Evolutionary conservation across 2,888 invertebrate species (phyloP).

Genomic region (Thymelicus lineola): DNA sequence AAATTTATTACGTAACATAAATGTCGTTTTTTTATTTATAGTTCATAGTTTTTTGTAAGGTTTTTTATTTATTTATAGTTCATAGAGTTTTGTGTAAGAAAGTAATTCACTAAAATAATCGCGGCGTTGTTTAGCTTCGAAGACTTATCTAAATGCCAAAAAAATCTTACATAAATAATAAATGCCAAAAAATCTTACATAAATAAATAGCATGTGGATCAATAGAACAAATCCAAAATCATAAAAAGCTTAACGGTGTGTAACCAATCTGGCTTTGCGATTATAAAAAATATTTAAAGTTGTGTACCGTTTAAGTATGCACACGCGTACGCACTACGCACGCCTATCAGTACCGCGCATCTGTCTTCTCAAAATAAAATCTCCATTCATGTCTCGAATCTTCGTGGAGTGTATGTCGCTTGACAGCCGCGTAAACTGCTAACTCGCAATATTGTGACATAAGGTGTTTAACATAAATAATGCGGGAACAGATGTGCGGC

Average conservation of each 20-base stretch:
- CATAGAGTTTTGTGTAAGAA: no score
- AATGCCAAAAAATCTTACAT: no score
- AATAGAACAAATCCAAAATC: not conserved
- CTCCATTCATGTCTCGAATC: constrained; percentile 54
- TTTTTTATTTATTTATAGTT: no score
- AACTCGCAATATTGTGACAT: constrained; percentile 84
- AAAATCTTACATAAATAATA: no score
- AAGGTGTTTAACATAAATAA: constrained; percentile 86
- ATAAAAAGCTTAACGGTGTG: not conserved
- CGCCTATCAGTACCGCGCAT: constrained; percentile 37
- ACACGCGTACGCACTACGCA: constrained; percentile 4
- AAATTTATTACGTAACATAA: no score
- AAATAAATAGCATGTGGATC: not conserved
- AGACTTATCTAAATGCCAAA: no score
- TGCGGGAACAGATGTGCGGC: constrained; percentile 80
- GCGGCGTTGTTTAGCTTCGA: no score
- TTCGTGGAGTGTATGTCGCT: constrained; percentile 47
- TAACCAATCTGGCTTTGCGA: no score
- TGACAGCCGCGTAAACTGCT: constrained; percentile 69
- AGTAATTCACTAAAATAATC: no score
- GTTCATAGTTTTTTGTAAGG: no score
- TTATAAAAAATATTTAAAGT: no score
- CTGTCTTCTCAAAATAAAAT: constrained; percentile 68
- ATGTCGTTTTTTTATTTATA: no score
- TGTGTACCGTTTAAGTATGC: not conserved